These are phyloP conservation scores for Taeniopygia guttata DNA, from an alignment of 2,797 vertebrate species.

Conservation along the genomic window DNA sequence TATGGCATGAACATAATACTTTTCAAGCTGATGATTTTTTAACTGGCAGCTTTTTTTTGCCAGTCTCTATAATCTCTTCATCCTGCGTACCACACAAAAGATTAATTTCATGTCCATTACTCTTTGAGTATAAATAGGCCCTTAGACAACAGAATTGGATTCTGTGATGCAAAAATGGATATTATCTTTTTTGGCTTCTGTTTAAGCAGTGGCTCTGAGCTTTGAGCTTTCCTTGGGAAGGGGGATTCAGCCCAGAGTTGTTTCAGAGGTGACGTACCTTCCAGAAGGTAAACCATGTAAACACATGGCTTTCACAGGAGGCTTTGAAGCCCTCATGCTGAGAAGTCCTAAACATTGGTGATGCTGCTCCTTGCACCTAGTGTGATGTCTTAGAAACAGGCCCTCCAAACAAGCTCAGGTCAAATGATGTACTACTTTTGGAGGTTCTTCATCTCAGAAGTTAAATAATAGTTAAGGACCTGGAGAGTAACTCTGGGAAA, in stretches of 20 bases:
- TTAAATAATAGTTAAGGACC: neutral
- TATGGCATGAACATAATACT: neutral
- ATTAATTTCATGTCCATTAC: neutral
- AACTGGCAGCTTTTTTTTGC: neutral
- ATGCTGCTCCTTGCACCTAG: neutral
- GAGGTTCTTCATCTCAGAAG: neutral
- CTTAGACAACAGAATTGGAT: neutral
- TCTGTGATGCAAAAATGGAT: neutral
- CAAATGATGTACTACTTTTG: neutral
- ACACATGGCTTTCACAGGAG: neutral
- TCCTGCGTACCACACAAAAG: neutral
- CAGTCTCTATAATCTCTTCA: neutral
- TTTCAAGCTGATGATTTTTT: neutral
- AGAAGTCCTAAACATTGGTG: neutral
- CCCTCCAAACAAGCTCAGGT: neutral
- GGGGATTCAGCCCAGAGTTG: neutral
- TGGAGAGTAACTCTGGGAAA: neutral
- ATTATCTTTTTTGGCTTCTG: neutral
- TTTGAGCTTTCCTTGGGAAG: neutral
- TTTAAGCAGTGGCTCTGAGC: neutral
- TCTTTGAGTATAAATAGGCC: neutral
- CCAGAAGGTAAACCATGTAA: neutral
- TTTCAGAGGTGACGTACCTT: fast-evolving
- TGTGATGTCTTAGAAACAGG: neutral
- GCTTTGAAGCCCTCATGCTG: neutral